phyloP scores from a whole-genome alignment of 2,113 vertebrate genomes.

The Sciurus niger region DNA sequence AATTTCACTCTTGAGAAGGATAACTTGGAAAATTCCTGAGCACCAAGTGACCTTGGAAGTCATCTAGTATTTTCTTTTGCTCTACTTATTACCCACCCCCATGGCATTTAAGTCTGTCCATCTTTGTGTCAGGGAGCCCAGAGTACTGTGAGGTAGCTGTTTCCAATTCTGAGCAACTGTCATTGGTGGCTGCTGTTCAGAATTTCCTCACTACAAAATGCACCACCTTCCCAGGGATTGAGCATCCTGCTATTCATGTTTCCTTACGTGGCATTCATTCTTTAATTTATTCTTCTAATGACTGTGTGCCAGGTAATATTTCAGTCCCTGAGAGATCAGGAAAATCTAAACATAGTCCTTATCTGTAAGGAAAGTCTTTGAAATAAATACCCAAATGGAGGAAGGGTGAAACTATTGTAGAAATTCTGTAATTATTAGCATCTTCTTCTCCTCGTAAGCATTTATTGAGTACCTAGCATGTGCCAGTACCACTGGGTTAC shows the following conservation, averaged over 20 bases:
- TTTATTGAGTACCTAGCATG: not conserved
- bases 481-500: not conserved
- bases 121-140: not conserved
- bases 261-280: not conserved
- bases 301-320: not conserved
- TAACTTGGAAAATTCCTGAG: conserved; percentile 17
- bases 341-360: not conserved
- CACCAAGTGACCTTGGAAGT: not conserved
- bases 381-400: not conserved
- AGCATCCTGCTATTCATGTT: not conserved
- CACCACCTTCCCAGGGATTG: not conserved
- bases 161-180: not conserved
- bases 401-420: not conserved
- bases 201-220: not conserved
- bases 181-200: not conserved
- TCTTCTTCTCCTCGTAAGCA: not conserved
- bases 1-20: conserved; percentile 32
- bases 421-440: not conserved
- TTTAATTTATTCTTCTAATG: not conserved
- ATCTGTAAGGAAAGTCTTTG: not conserved
- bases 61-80: not conserved
- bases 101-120: not conserved
- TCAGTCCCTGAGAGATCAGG: not conserved
- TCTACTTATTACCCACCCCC: not conserved
- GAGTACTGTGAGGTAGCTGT: too few relatives aligned